Evolutionary conservation across 1,140 invertebrate genomes (phyloP).

Genomic region (Magallana ariakensis): DNA sequence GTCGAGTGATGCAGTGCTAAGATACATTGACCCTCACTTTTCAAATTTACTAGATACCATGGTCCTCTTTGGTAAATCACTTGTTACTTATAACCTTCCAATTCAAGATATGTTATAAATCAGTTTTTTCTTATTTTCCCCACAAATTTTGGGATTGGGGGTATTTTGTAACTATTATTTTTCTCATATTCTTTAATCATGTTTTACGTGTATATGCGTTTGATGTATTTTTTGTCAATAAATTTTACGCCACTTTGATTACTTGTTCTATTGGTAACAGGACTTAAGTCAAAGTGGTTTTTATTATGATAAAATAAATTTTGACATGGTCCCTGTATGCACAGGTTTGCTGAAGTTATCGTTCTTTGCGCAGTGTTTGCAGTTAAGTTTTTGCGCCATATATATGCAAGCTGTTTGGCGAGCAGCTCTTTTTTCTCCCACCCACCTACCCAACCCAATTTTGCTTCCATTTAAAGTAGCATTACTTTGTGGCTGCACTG

Average conservation of each 20-base stretch:
- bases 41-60: slow-evolving; percentile 30
- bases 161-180: not conserved
- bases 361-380: not conserved
- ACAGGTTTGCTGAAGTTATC: slow-evolving; percentile 9
- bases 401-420: not conserved
- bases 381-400: not conserved
- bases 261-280: not conserved
- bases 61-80: slow-evolving; percentile 28
- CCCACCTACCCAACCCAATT: not conserved
- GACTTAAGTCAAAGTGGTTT: slow-evolving; percentile 28
- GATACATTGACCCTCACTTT: slow-evolving; percentile 47
- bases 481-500: slow-evolving; percentile 8
- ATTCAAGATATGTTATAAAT: slow-evolving; percentile 11
- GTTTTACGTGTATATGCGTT: not conserved
- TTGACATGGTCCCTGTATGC: not conserved
- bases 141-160: not conserved
- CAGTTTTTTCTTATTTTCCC: not conserved
- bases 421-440: not conserved
- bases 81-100: not conserved
- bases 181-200: slow-evolving; percentile 4
- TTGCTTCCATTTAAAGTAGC: slow-evolving; percentile 1
- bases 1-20: slow-evolving; percentile 43
- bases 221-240: not conserved
- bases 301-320: slow-evolving; percentile 22
- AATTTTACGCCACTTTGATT: slow-evolving; percentile 17